Base-by-base conservation (phyloP, 2,113 vertebrate species). In the Oncorhynchus kisutch region DNA sequence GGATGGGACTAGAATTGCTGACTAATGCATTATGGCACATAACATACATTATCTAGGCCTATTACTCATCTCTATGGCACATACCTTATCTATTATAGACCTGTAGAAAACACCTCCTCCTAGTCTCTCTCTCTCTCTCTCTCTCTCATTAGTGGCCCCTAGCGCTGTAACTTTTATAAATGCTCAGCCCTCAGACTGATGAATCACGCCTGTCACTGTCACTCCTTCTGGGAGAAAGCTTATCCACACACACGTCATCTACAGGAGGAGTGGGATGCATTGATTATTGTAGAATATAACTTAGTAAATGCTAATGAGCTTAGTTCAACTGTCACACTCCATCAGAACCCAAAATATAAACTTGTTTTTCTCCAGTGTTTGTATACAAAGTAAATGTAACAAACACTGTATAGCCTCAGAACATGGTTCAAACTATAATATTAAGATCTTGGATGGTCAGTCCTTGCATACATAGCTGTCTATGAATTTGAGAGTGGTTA, bases 11-110 rank as follows among this genome's bases (percentile, higher is more conserved):
- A 31, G 22, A 69, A 11, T 14, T 20, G 4, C 29, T 45, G 60
- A 82, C 77, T 84, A 77, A 82, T 72, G 72, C 86, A 87, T 54
- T 11, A 87, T 81, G 84, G 72, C 73, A 86, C 81, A 86, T 79
- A 80, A 85, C 79, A 72, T 87, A 86, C 78, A 87, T 73, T 72
- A 82, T 84, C 39, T 45, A 11, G 39, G 39, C 39, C 9, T 11
- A 45, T 45, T 86, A 86, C 78, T 80, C 84, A 88, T 85, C 80
- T 86, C 60, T 54, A 74, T 78, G 4, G 79, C 66, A 45, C 60
- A 31, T 71, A 12, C 48, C 72, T 70, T 72, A 82, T 83, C 81
- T 83, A 87, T 85, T 81, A 88, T 85, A 59, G 60, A 77, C 79
- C 20, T 62, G 59, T 4, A 14, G 81, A 67, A 39, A 51, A 29